Conservation (phyloP, 2,888 invertebrate species). For the Uropetala carovei region DNA sequence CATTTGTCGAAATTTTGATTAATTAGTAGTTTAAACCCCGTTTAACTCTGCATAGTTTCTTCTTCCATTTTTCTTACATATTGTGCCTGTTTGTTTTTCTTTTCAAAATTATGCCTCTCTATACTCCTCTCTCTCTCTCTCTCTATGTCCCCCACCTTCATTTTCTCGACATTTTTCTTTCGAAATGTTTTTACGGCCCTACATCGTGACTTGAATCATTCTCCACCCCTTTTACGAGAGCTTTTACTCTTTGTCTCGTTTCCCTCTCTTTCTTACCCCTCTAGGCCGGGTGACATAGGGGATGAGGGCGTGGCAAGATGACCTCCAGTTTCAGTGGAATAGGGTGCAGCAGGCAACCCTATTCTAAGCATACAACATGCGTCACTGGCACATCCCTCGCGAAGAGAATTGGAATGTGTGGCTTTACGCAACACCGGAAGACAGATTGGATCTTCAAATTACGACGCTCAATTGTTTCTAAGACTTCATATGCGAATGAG, state of each 20-base stretch:
- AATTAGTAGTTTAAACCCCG: too few relatives aligned
- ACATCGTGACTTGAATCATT: background rate
- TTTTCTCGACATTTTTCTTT: slow-evolving; percentile 12
- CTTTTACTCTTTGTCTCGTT: background rate
- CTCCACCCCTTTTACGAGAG: background rate
- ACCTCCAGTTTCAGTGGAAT: background rate
- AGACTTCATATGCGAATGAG: background rate
- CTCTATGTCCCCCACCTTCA: background rate
- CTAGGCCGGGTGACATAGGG: background rate
- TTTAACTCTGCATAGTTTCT: too few relatives aligned
- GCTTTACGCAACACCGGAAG: background rate
- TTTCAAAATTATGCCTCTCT: too few relatives aligned
- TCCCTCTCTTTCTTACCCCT: background rate
- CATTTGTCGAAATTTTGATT: too few relatives aligned
- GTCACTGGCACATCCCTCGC: background rate
- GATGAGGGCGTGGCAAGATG: background rate
- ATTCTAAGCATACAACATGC: background rate
- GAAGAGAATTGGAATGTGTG: background rate
- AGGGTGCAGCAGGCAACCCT: background rate
- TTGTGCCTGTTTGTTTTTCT: too few relatives aligned
- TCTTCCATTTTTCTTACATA: too few relatives aligned
- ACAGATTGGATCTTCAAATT: background rate
- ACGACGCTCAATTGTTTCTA: background rate
- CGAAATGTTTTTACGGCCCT: slow-evolving; percentile 5
- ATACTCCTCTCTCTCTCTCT: background rate